Evolutionary conservation across 1,140 invertebrate species (phyloP).

Genomic region (Acyrthosiphon pisum): DNA sequence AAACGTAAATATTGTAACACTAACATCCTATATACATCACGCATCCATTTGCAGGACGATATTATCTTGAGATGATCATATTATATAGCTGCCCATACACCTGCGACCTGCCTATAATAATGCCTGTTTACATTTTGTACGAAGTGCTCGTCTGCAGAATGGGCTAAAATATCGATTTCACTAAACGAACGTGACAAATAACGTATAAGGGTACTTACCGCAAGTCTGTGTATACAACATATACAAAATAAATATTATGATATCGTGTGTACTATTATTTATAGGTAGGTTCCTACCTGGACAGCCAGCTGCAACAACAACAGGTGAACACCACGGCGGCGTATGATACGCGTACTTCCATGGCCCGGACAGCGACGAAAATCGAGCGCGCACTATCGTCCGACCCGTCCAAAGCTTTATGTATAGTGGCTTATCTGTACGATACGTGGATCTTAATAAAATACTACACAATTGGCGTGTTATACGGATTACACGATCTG

Average conservation of each 20-base stretch:
- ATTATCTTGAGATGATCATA: not conserved
- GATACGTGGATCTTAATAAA: too few species aligned
- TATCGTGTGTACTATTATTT: not conserved
- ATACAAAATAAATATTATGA: not conserved
- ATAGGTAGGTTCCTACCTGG: not conserved
- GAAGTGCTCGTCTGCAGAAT: not conserved
- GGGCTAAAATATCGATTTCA: not conserved
- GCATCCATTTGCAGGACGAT: not conserved
- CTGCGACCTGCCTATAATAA: too few species aligned
- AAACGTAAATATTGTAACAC: not conserved
- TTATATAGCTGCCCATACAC: not conserved
- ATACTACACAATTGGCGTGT: too few species aligned
- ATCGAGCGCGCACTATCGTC: not conserved
- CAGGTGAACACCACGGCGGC: not conserved
- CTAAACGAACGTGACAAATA: not conserved
- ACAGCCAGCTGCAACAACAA: not conserved
- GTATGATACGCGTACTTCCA: not conserved
- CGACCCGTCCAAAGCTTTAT: not conserved
- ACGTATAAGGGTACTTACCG: not conserved
- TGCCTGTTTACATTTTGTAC: not conserved
- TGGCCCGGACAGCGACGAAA: not conserved
- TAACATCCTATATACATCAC: not conserved
- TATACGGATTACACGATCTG: too few species aligned
- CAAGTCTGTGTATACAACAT: not conserved
- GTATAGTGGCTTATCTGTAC: not conserved